Base-by-base conservation (phyloP, 2,797 vertebrate genomes). In the Acrossocheilus wenchowensis region DNA sequence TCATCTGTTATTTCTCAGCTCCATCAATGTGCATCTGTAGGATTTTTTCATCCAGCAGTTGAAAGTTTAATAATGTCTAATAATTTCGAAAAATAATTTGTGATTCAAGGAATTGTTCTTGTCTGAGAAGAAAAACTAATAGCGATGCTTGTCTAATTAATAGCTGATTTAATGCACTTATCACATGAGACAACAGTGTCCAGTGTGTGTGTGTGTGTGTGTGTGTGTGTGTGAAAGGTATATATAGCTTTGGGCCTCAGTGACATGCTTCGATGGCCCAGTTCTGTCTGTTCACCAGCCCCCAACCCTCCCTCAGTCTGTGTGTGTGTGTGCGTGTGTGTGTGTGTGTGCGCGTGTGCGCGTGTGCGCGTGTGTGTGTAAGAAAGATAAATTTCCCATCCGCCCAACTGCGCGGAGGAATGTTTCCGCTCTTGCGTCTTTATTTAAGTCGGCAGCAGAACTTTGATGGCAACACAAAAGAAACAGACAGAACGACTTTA, bases 201-300 rank as follows among this genome's bases (percentile, higher is more conserved):
- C 14, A 23, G 3, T 23, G 23, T 52, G 26, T 52, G 6, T 84
- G 36, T 45, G 12, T 54, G 48, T 78, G 43, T 30, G 26, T 34
- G 45, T 60, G 84, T 71, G 43, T 60, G 77, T 72, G 66, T n/a
- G 7, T 69, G 83, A 57, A 54, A 52, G 72, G 57, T 54, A 75
- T 60, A 75, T 84, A 68, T 84, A 77, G 80, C 78, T 78, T 19
- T 77, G 72, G 71, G 72, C 52, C 48, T 82, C 80, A 39, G 81
- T 75, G 85, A 82, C 57, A 82, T 54, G 41, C 73, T 82, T 60
- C 5, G 43, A 50, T 75, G 85, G 45, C 78, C 79, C 73, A 75
- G 85, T 86, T 75, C 79, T 81, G 78, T 81, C 80, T 81, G 72
- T 78, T 77, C 52, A 64, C 1, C 43, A 34, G 62, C 69, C 71